Percentiles rank a stretch among this genome's conserved stretches.
Evolutionary conservation across 2,113 vertebrate genomes (phyloP).

Genomic region (Oryzias curvinotus): DNA sequence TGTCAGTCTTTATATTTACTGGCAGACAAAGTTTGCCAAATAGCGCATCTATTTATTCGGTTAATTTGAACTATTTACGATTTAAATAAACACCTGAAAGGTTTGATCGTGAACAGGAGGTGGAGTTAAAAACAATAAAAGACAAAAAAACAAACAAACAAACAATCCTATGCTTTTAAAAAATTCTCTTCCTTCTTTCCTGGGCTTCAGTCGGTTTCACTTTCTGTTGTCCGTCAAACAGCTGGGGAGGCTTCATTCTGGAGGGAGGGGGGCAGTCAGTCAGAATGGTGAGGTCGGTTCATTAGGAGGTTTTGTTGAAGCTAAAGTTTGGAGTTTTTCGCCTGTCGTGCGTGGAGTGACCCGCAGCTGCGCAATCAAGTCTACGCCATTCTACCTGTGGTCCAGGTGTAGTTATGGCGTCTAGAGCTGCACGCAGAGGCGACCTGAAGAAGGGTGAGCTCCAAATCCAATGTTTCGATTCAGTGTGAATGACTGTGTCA

Average conservation of each 20-base stretch:
- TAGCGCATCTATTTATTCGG: too few species aligned
- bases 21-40: too few species aligned
- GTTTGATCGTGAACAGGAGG: accelerated
- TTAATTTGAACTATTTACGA: too few species aligned
- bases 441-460: conserved; percentile 50
- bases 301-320: too few species aligned
- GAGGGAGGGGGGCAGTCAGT: too few species aligned
- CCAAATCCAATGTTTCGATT: conserved; percentile 25
- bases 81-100: not conserved
- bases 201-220: conserved; percentile 41
- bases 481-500: not conserved
- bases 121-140: conserved; percentile 3
- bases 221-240: conserved; percentile 33
- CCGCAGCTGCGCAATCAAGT: not conserved
- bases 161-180: not conserved
- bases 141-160: too few species aligned
- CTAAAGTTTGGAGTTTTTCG: too few species aligned
- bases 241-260: too few species aligned
- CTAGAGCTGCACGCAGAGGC: conserved; percentile 2
- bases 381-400: not conserved
- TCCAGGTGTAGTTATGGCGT: conserved; percentile 42
- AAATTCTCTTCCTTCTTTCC: conserved; percentile 33
- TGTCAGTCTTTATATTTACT: too few species aligned
- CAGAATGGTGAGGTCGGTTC: too few species aligned
- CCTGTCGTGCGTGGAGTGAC: not conserved